Evolutionary conservation across 2,888 invertebrate species (phyloP), one percentile per base, ranked within the genome.

Genomic region (Drosophila setosimentum): DNA sequence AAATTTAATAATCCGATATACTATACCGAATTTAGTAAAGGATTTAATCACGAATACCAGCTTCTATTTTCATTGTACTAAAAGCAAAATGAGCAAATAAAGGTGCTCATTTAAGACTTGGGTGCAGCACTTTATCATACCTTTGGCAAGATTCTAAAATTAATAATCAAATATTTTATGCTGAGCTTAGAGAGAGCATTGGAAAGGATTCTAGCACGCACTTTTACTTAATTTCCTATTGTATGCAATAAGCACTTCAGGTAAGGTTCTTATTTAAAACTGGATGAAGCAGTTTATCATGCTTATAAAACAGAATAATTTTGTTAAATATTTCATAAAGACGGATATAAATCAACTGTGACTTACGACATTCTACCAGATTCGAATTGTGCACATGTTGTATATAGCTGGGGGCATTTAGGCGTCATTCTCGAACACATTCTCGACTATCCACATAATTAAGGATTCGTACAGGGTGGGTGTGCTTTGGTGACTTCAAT

Each of bases 391-490:
- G 27, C 35, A 53, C 27, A 33, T 18, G 29, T 33, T 27, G 11
- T 57, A 11, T 29, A 16, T 33, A 16, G 37, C 29, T 16, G 1
- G 30, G 35, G 58, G 65, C 61, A 48, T 30, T 11, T 21, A 6
- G 42, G 0, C 42, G 35, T 55, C 42, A 33, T 16, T 24, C 32
- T 33, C 53, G 33, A 53, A 24, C 32, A 49, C 18, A 59, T 42
- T 27, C 29, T 32, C 18, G 18, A 33, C 49, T 54, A 21, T n/a
- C 11, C 48, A 53, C 40, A 66, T 24, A 63, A 64, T 60, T 57
- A 73, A 30, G 55, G 49, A 64, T 45, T 37, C 62, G 45, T 55
- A 11, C 10, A 5, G 18, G 7, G 55, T 29, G 35, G 42, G 33
- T 7, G 55, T 27, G 42, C 21, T n/a, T 29, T n/a, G 29, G 7